These are phyloP conservation scores for Ranitomeya imitator DNA, from an alignment of 2,113 vertebrate species.

Conservation along the genomic window DNA sequence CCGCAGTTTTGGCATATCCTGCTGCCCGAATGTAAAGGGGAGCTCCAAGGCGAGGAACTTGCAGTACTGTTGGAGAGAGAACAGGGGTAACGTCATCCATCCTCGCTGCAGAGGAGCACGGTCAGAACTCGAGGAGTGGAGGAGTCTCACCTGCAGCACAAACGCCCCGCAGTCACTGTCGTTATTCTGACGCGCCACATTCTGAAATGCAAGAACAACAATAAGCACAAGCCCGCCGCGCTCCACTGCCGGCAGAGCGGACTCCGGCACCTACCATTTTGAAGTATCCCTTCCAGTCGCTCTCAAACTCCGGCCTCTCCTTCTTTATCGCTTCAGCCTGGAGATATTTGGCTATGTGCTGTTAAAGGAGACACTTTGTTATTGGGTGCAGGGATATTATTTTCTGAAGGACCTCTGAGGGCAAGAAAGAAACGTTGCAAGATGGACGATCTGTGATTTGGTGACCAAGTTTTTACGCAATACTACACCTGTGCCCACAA, in stretches of 20 bases:
- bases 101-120: too few relatives aligned
- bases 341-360: constrained; percentile 93
- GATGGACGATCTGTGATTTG: too few relatives aligned
- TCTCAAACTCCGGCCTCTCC: constrained; percentile 81
- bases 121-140: not conserved
- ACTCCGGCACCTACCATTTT: constrained; percentile 81
- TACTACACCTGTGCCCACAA: too few relatives aligned
- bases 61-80: constrained; percentile 79
- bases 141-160: constrained; percentile 83
- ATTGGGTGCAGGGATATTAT: not conserved
- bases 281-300: constrained; percentile 88
- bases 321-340: constrained; percentile 91
- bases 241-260: too few relatives aligned
- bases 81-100: too few relatives aligned
- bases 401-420: too few relatives aligned
- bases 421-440: too few relatives aligned
- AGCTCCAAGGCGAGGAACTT: constrained; percentile 88
- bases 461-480: too few relatives aligned
- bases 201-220: constrained; percentile 68
- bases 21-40: constrained; percentile 86
- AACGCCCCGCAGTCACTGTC: constrained; percentile 93
- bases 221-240: not conserved
- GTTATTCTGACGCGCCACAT: constrained; percentile 90
- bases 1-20: constrained; percentile 90
- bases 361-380: not conserved